phyloP scores from a whole-genome alignment of 2,888 invertebrate species.

The Drosophila borborema region DNA sequence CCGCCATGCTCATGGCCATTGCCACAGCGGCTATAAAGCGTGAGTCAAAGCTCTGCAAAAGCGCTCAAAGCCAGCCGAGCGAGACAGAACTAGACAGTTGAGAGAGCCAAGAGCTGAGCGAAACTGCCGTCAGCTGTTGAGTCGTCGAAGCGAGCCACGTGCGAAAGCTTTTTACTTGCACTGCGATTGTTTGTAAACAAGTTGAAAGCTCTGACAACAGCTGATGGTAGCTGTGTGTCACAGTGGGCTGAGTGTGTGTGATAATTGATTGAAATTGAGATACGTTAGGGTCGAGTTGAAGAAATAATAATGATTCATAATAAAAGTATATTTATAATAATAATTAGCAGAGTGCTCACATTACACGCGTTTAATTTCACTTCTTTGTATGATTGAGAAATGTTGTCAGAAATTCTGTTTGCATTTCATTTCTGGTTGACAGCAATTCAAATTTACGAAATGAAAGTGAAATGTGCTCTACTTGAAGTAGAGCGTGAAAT shows the following conservation, averaged over 20 bases:
- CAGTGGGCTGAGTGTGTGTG: conserved; percentile 37
- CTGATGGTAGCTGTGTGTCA: conserved; percentile 39
- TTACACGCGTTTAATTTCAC: background rate
- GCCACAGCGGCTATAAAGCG: conserved; percentile 40
- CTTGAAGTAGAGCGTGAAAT: conserved; percentile 56
- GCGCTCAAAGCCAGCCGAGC: conserved; percentile 47
- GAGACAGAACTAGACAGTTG: background rate
- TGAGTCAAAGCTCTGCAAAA: conserved; percentile 21
- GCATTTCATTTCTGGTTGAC: background rate
- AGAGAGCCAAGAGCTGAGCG: background rate
- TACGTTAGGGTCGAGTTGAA: background rate
- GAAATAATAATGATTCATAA: background rate
- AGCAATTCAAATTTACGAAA: background rate
- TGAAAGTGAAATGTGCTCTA: conserved; percentile 44
- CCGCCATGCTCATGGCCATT: conserved; percentile 41
- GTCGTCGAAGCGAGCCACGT: conserved; percentile 16
- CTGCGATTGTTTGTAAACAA: conserved; percentile 71
- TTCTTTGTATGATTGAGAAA: background rate
- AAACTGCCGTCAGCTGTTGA: conserved; percentile 34
- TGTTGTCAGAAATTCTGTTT: background rate
- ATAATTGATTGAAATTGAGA: background rate
- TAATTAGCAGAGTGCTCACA: background rate
- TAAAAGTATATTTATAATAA: background rate
- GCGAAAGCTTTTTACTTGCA: conserved; percentile 54
- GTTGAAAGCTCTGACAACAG: conserved; percentile 60